Evolutionary conservation across 2,888 invertebrate genomes (phyloP).

Genomic region (Rugalucina vietnamica): DNA sequence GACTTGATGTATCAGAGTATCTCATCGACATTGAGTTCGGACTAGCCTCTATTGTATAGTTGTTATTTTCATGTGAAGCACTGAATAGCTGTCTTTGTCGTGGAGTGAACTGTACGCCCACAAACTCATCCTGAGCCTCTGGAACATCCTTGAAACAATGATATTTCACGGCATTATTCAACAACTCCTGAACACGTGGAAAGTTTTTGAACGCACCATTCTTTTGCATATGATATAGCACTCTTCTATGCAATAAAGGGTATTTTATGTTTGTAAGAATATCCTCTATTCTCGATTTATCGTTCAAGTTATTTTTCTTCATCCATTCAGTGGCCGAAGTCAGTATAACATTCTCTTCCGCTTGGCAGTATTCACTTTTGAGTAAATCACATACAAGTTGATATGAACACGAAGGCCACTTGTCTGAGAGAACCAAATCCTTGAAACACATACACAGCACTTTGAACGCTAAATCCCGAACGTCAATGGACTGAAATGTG

Average conservation of each 20-base stretch:
- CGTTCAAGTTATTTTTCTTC: conserved; percentile 78
- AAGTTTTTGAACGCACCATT: conserved; percentile 80
- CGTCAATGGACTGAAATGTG: conserved; percentile 65
- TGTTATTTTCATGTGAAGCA: conserved; percentile 53
- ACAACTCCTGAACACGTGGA: conserved; percentile 75
- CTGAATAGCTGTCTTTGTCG: conserved; percentile 38
- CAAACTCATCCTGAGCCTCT: conserved; percentile 77
- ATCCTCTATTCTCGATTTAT: conserved; percentile 77
- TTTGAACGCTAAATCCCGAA: conserved; percentile 71
- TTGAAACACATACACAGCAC: conserved; percentile 75
- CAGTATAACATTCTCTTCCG: conserved; percentile 78
- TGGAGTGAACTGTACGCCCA: conserved; percentile 71
- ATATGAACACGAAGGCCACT: conserved; percentile 75
- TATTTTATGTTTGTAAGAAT: conserved; percentile 79
- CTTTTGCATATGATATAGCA: conserved; percentile 79
- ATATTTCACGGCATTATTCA: conserved; percentile 76
- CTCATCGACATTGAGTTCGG: conserved; percentile 62
- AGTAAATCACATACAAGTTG: conserved; percentile 75
- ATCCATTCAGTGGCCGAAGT: conserved; percentile 80
- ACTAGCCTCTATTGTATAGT: conserved; percentile 62
- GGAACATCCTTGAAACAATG: conserved; percentile 80
- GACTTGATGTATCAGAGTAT: conserved; percentile 62
- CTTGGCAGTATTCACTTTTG: conserved; percentile 72
- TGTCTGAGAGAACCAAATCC: conserved; percentile 70
- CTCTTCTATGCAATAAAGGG: conserved; percentile 75